Conservation (phyloP, 2,797 vertebrate species). For the Botia kubotai region DNA sequence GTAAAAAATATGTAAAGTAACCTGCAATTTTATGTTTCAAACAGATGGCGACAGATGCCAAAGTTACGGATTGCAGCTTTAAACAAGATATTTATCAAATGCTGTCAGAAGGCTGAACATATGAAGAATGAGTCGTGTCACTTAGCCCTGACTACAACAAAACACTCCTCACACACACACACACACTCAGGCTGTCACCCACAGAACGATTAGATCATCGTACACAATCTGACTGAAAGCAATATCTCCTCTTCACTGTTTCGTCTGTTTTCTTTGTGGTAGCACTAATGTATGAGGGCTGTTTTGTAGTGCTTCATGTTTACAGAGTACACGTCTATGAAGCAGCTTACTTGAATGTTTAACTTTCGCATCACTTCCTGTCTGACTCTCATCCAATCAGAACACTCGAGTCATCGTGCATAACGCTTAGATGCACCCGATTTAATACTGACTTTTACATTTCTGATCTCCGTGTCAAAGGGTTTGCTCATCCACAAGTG, state of each 20-base stretch:
- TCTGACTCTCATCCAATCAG: background rate
- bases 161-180: background rate
- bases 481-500: background rate
- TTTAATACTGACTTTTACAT: background rate
- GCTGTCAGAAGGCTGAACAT: background rate
- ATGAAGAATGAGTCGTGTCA: background rate
- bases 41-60: no score
- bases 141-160: background rate
- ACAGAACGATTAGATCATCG: background rate
- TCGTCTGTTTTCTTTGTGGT: constrained; percentile 28
- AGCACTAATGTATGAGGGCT: constrained; percentile 27
- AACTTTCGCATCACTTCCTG: background rate
- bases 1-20: no score
- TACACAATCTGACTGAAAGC: background rate
- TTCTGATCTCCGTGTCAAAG: background rate
- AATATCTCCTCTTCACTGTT: constrained; percentile 9
- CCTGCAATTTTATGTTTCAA: no score
- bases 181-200: background rate
- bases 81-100: background rate
- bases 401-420: background rate
- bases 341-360: constrained; percentile 42
- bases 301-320: constrained; percentile 35
- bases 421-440: background rate
- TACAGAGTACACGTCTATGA: constrained; percentile 28
- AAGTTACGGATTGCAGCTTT: background rate